Base-by-base conservation (phyloP, 2,797 vertebrate genomes). In the Aplochiton taeniatus region DNA sequence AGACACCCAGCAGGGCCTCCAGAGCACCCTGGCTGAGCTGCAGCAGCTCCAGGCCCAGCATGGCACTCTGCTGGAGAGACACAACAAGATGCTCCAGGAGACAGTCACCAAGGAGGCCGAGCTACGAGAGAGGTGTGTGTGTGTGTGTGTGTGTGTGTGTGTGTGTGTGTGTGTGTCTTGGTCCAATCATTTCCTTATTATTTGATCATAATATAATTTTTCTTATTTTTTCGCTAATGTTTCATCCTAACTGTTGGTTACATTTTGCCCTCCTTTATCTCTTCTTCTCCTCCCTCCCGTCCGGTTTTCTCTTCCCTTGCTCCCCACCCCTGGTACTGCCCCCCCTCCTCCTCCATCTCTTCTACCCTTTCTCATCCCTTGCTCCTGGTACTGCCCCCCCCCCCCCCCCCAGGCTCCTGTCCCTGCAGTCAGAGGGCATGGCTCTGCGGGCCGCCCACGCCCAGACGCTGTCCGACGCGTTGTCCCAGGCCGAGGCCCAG, bases 81-180 rank as follows among this genome's bases (percentile, higher is more conserved):
- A 99, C 90, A 99, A 96, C 87, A 95, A 95, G 83, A 96, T 96
- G 86, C 93, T 99, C 47, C 97, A 98, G 83, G 96, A 99, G 84
- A 96, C 90, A 0, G 88, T 98, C 18, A 83, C 84, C 66, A 98
- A 98, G 82, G 98, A 98, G 85, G 96, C 96, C 0, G 96, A 98
- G 73, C 94, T 99, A 47, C 90, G 96, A 0, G 96, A 99, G 88
- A 96, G 95, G 97, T 98, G 70, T 78, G 70, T 12, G 4, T 13
- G 4, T 46, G 31, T 47, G 63, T 56, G 63, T 57, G 20, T 19
- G 42, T 54, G 61, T 13, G 51, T 9, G 7, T 48, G 11, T 45
- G 41, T 20, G 20, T 63, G 51, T 44, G 13, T 20, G 58, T 57
- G 4, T 54, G n/a, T 20, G n/a, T 56, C 48, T 18, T 10, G n/a